A percentile compares a stretch with the other conserved stretches of the same genome.
phyloP scores from a whole-genome alignment of 2,888 invertebrate species.

The Chrysina gloriosa region DNA sequence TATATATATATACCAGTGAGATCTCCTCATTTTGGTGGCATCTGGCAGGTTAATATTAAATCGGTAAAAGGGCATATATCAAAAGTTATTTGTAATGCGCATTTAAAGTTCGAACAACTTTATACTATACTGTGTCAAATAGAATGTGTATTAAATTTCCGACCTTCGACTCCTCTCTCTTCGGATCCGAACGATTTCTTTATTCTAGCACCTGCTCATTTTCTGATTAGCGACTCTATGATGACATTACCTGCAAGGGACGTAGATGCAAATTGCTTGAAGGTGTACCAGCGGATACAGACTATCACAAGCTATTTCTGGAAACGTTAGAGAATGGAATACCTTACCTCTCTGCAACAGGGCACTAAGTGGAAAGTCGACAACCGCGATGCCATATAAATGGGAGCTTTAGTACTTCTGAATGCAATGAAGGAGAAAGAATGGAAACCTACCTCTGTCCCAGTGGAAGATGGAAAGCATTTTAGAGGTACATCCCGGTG shows the following conservation, averaged over 20 bases:
- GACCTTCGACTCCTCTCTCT: conserved; percentile 49
- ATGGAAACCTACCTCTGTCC: conserved; percentile 10
- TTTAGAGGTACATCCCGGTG: not conserved
- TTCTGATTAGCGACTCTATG: conserved; percentile 48
- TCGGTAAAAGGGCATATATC: conserved; percentile 31
- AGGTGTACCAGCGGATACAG: not conserved
- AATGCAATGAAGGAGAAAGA: too few relatives aligned
- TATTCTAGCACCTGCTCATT: conserved; percentile 53
- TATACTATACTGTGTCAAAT: conserved; percentile 45
- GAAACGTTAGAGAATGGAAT: conserved; percentile 22
- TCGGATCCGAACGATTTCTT: conserved; percentile 46
- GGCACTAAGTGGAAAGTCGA: conserved; percentile 17
- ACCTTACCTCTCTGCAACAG: conserved; percentile 18
- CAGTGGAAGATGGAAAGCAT: conserved; percentile 28
- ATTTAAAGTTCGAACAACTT: conserved; percentile 40
- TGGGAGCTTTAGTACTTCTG: conserved; percentile 10
- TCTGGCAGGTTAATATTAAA: conserved; percentile 43
- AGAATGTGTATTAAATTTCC: conserved; percentile 51
- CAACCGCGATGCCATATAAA: not conserved
- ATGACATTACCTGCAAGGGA: conserved; percentile 37
- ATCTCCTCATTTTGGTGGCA: conserved; percentile 42
- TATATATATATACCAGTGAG: too few relatives aligned
- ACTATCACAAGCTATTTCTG: conserved; percentile 5
- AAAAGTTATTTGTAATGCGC: conserved; percentile 5
- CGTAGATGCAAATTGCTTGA: not conserved